These are phyloP conservation scores for Phenganax subtilis DNA, from an alignment of 92 coral and sea anemone species.

Conservation along the genomic window DNA sequence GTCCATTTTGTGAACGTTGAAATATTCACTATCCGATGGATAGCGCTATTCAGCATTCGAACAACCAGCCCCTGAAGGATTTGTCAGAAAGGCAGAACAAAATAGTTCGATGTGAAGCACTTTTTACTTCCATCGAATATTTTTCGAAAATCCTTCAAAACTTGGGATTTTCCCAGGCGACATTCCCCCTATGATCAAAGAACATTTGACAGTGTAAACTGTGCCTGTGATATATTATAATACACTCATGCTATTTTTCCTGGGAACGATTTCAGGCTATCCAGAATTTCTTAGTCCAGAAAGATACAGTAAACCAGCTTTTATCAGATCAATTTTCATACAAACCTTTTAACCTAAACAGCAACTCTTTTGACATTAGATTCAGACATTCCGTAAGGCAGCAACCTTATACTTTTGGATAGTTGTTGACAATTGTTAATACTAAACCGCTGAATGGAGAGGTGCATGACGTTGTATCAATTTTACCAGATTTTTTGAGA, in stretches of 20 bases:
- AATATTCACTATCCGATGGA: no score
- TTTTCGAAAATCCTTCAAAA: no score
- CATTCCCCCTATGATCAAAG: no score
- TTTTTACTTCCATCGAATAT: no score
- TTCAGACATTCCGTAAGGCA: slow-evolving; percentile 51
- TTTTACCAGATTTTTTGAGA: neutral
- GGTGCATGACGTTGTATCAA: no score
- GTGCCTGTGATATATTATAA: neutral
- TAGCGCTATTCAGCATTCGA: no score
- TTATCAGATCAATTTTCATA: slow-evolving; percentile 66
- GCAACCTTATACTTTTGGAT: neutral
- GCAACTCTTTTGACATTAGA: slow-evolving; percentile 62
- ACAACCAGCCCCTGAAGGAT: no score
- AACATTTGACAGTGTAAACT: neutral
- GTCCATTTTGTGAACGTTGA: no score
- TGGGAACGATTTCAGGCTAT: slow-evolving; percentile 71
- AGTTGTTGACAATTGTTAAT: neutral
- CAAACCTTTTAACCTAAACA: slow-evolving; percentile 85
- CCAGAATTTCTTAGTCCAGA: slow-evolving; percentile 56
- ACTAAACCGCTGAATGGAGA: neutral
- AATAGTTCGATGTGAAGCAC: no score
- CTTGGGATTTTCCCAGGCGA: no score
- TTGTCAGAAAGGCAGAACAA: no score
- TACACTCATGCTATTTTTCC: neutral
- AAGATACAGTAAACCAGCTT: slow-evolving; percentile 58